Evolutionary conservation across 2,797 vertebrate species (phyloP).

Genomic region (Pelodytes ibericus): DNA sequence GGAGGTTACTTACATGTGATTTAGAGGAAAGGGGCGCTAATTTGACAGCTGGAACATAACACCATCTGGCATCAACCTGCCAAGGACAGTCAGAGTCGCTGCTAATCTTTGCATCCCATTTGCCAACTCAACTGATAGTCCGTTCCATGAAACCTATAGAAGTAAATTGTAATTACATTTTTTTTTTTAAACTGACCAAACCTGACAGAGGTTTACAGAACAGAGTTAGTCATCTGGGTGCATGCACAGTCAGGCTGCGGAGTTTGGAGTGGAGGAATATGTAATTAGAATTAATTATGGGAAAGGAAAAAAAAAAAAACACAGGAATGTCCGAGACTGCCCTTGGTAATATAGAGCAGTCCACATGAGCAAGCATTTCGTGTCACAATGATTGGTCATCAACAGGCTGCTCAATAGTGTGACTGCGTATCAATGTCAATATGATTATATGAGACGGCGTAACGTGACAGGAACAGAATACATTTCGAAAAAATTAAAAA

Average conservation of each 20-base stretch:
- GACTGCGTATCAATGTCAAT: too few species aligned
- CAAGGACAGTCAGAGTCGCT: not conserved
- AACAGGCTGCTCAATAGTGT: too few species aligned
- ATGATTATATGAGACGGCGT: too few species aligned
- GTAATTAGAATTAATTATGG: conserved; percentile 16
- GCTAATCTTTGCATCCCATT: not conserved
- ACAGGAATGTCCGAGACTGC: conserved; percentile 21
- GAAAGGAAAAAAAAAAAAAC: not conserved
- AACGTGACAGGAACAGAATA: too few species aligned
- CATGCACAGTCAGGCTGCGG: not conserved
- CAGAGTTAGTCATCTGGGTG: not conserved
- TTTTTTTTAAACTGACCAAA: conserved; percentile 24
- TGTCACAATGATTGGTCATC: too few species aligned
- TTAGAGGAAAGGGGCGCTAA: not conserved
- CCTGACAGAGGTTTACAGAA: conserved; percentile 13
- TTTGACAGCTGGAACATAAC: conserved; percentile 26
- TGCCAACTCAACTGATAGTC: conserved; percentile 8
- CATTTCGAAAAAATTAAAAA: too few species aligned
- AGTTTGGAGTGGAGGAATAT: not conserved
- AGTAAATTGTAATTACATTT: conserved; percentile 38
- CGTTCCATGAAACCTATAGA: conserved; percentile 9
- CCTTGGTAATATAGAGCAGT: conserved; percentile 8
- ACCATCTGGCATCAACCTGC: conserved; percentile 18
- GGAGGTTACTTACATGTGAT: not conserved
- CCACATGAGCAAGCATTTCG: conserved; percentile 16